Percentiles rank a stretch among this genome's conserved stretches.
Conservation (phyloP, 2,888 invertebrate species). For the Amblyteles armatorius region DNA sequence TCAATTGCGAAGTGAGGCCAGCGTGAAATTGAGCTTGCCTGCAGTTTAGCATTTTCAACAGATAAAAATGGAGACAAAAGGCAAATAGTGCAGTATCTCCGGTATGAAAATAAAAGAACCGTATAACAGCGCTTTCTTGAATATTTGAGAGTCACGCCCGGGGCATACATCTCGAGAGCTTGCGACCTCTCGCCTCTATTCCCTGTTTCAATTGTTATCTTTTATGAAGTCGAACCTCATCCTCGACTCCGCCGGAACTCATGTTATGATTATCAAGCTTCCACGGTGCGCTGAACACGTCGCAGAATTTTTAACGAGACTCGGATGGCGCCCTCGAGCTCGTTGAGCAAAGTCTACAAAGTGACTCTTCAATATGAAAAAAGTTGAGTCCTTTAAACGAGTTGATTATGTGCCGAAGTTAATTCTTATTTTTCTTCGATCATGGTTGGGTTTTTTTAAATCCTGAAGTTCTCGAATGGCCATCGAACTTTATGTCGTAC, state of each 20-base stretch:
- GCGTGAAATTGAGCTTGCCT: constrained; percentile 35
- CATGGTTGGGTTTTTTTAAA: neutral
- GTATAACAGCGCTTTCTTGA: neutral
- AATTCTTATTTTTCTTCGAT: neutral
- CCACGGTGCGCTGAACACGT: neutral
- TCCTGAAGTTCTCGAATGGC: too few relatives aligned
- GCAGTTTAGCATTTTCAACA: constrained; percentile 9
- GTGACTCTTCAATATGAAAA: neutral
- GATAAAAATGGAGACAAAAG: neutral
- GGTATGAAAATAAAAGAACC: neutral
- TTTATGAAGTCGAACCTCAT: neutral
- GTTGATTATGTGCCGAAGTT: neutral
- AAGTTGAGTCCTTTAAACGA: neutral
- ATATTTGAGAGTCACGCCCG: neutral
- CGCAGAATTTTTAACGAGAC: neutral
- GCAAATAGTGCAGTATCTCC: neutral
- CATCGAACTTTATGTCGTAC: too few relatives aligned
- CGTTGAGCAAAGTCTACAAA: neutral
- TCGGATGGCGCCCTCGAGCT: neutral
- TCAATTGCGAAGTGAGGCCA: constrained; percentile 38
- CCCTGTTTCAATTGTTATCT: neutral
- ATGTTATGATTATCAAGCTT: neutral
- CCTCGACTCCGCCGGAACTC: neutral
- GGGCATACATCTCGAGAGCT: neutral
- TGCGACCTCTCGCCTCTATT: neutral